Base-by-base conservation (phyloP, 1,140 invertebrate genomes). In the Apis dorsata region DNA sequence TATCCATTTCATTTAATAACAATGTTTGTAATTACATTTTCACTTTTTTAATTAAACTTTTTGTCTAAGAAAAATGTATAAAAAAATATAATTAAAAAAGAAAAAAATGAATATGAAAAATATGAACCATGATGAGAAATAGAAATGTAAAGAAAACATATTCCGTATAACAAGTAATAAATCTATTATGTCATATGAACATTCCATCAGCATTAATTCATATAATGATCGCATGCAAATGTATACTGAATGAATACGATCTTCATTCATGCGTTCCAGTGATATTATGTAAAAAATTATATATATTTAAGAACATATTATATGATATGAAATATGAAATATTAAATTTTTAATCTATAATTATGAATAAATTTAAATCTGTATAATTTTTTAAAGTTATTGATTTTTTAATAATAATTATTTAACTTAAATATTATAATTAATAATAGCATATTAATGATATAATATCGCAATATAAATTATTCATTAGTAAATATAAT, bases 211-310 rank as follows among this genome's bases (percentile, higher is more conserved):
- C 34, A 75, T 53, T 17, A 44, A 75, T 63, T 51, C 44, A n/a
- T 63, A 9, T 75, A 62, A 75, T n/a, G 15, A 62, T 62, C 59
- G 11, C 24, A 34, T 73, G 55, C n/a, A 59, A 44, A 74, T n/a
- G 7, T 28, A 74, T 44, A 74, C 19, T 28, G 28, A 75, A 63
- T 5, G 34, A 63, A 62, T 28, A 62, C n/a, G 59, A 24, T 62
- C 17, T 51, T 75, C 73, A 75, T 75, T 75, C 72, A 51, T 28
- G 21, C n/a, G 28, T 74, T 49, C 49, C 34, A 34, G 13, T n/a
- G n/a, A 24, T 63, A 4, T 11, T 4, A n/a, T 15, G 28, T 44
- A 49, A 60, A 44, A 60, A 74, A 60, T 59, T n/a, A 55, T 5
- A 2, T 21, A 17, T 24, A 44, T 55, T 57, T 59, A 57, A 53